Base-by-base conservation (phyloP, 2,888 invertebrate genomes). In the Patella pellucida region DNA sequence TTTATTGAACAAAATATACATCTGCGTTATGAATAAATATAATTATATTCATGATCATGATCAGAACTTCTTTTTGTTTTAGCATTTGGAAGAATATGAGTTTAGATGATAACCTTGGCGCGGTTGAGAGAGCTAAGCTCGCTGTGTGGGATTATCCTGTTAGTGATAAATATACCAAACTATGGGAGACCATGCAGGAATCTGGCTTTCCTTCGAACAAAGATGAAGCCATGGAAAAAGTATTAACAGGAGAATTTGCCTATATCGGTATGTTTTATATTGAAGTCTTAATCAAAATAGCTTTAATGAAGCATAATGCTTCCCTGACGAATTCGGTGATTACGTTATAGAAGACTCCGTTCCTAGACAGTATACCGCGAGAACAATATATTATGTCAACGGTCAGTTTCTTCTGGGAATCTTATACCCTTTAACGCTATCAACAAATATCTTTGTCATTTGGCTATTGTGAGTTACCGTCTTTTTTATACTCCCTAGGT, bases 91-190 rank as follows among this genome's bases (percentile, higher is more conserved):
- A 98, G 90, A 96, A 97, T 85, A 97, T 99, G 95, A 97, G 97
- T 54, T 92, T 99, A 31, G 97, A 98, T 90, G 98, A 98, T 91
- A 97, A 96, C 74, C 91, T 98, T 72, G 94, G 95, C 31, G 96
- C 97, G 76, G 94, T 96, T 5, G 97, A 98, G 88, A 93, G 98
- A 52, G 96, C 98, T 0, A 96, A 97, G 90, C 91, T 98, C 19
- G 98, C 99, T 0, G 99, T 99, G 0, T 99, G 98, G 98, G 98
- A 99, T 90, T 99, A 99, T 90, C 99, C 99, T 0, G 97, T 99
- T 0, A 97, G 97, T 87, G 98, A 99, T 91, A 98, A 97, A 89
- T 99, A 97, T 91, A 98, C 97, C 67, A 99, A 98, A 92, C 97
- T 99, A 95, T 98, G 98, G 96, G 96, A 97, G 89, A 96, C 96